Percentiles rank a stretch among this genome's conserved stretches.
These are phyloP conservation scores for Brachyhypopomus gauderio DNA, from an alignment of 2,113 vertebrate species.

Conservation along the genomic window DNA sequence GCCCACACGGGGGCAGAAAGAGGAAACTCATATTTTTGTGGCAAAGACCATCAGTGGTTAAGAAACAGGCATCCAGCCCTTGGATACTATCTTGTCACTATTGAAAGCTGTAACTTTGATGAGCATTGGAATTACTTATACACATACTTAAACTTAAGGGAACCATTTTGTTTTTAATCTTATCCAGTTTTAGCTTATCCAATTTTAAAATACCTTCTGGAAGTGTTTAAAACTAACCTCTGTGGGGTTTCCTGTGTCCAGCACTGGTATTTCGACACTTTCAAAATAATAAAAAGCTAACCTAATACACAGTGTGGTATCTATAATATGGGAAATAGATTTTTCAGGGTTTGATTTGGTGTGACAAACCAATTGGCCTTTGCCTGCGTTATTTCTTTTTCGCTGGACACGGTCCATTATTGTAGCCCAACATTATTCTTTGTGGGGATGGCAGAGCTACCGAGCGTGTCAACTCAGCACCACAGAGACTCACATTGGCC, in stretches of 20 bases:
- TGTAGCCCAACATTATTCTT: slow-evolving; percentile 49
- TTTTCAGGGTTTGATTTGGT: slow-evolving; percentile 18
- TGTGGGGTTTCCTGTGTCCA: neutral
- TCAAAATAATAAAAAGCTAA: neutral
- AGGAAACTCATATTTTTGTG: slow-evolving; percentile 25
- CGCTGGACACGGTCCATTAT: slow-evolving; percentile 4
- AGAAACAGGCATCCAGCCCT: neutral
- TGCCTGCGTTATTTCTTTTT: slow-evolving; percentile 42
- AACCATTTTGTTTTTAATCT: neutral
- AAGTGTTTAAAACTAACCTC: neutral
- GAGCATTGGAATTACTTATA: too few relatives aligned
- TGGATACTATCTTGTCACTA: neutral
- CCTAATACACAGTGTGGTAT: neutral
- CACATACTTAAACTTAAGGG: neutral
- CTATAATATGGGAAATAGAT: slow-evolving; percentile 18
- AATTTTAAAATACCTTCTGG: neutral
- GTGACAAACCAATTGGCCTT: slow-evolving; percentile 27
- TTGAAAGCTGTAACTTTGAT: neutral
- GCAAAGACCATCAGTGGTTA: neutral
- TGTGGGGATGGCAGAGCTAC: slow-evolving; percentile 39
- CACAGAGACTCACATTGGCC: slow-evolving; percentile 47
- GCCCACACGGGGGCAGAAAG: neutral
- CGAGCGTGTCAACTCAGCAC: slow-evolving; percentile 53
- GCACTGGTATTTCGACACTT: neutral
- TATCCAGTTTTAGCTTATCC: too few relatives aligned